Evolutionary conservation across 2,797 vertebrate species (phyloP).

Genomic region (Enteromius radiatus): DNA sequence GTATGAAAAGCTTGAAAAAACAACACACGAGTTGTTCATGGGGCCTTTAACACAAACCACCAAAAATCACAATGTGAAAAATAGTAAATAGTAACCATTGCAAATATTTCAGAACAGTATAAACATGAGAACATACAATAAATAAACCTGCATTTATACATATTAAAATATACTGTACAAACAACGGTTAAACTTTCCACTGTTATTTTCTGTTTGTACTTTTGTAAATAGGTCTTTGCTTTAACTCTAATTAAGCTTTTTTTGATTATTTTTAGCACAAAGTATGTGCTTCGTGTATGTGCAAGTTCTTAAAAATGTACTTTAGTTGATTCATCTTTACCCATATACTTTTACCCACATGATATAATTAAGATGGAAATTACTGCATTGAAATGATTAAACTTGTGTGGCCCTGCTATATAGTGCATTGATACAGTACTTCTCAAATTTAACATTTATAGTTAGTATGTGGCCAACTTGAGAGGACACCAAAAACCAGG

Average conservation of each 20-base stretch:
- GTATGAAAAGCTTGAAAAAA: neutral
- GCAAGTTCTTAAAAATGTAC: neutral
- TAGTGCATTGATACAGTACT: neutral
- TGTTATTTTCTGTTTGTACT: neutral
- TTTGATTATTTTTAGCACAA: neutral
- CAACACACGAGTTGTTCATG: neutral
- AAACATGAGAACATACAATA: neutral
- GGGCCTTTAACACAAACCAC: neutral
- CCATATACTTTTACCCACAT: neutral
- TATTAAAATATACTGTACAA: neutral
- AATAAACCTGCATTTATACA: neutral
- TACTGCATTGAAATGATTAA: neutral
- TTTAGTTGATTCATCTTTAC: neutral
- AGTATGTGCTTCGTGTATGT: neutral
- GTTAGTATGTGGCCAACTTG: neutral
- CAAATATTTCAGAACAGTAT: neutral
- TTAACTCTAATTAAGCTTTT: neutral
- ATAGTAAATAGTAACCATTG: neutral
- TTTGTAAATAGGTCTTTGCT: neutral
- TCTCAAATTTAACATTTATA: neutral
- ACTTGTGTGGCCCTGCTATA: neutral
- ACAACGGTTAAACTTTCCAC: neutral
- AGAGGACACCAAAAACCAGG: slow-evolving; percentile 1
- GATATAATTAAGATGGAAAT: neutral
- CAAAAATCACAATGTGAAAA: neutral